Percentiles rank a stretch among this genome's conserved stretches.
Evolutionary conservation across 2,888 invertebrate species (phyloP).

Genomic region (Plebejus argus): DNA sequence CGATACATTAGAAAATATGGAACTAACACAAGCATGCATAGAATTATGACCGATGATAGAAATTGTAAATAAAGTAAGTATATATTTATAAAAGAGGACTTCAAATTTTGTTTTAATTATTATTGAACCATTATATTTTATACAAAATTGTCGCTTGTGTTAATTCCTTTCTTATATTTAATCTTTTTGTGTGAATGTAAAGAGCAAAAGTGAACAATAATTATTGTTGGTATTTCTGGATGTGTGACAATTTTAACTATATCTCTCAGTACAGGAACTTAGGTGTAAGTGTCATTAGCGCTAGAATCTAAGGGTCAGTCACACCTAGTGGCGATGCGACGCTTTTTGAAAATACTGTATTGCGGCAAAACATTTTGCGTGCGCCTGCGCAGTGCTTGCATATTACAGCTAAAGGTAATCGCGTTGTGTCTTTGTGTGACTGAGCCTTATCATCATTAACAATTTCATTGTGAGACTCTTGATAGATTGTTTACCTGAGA

Average conservation of each 20-base stretch:
- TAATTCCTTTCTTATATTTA: conserved; percentile 33
- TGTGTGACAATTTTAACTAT: conserved; percentile 67
- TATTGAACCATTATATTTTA: conserved; percentile 31
- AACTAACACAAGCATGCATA: conserved; percentile 24
- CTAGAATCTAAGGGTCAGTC: conserved; percentile 52
- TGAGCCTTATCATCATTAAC: conserved; percentile 45
- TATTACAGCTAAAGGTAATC: too few species aligned
- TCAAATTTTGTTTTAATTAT: conserved; percentile 35
- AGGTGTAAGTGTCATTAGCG: conserved; percentile 69
- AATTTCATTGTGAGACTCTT: not conserved
- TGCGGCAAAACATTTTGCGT: too few species aligned
- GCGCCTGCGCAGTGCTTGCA: too few species aligned
- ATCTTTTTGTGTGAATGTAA: conserved; percentile 30
- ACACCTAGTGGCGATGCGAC: not conserved
- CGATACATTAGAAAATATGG: conserved; percentile 22
- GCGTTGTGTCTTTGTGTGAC: not conserved
- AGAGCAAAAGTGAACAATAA: conserved; percentile 35
- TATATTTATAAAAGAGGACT: conserved; percentile 37
- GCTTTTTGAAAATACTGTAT: not conserved
- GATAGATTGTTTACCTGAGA: not conserved
- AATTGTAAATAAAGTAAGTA: conserved; percentile 38
- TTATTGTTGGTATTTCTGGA: conserved; percentile 36
- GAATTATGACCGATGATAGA: conserved; percentile 30
- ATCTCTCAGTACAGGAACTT: conserved; percentile 80
- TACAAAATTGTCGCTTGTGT: conserved; percentile 30